Conservation (phyloP, 2,888 invertebrate genomes). For the Malthinus seriepunctatus region DNA sequence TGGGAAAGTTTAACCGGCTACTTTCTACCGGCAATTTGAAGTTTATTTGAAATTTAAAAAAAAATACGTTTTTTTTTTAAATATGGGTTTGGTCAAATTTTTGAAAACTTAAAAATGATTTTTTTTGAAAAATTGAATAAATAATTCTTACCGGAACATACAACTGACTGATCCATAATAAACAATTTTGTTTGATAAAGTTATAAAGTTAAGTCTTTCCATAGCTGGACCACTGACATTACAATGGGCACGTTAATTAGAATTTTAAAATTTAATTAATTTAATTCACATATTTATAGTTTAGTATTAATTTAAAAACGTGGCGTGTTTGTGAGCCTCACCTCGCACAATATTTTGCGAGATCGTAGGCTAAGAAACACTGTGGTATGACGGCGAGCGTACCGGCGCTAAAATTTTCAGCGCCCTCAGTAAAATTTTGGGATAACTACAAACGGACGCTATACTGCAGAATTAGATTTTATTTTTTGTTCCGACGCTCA, state of each 20-base stretch:
- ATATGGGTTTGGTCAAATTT: not conserved
- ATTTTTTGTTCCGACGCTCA: constrained; percentile 22
- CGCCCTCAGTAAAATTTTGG: constrained; percentile 42
- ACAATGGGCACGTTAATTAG: constrained; percentile 36
- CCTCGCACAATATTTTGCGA: constrained; percentile 44
- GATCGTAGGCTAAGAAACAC: constrained; percentile 44
- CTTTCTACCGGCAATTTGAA: not conserved
- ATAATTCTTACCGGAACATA: constrained; percentile 48
- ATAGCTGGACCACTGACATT: constrained; percentile 47
- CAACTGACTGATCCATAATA: constrained; percentile 50
- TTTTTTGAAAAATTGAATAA: not conserved
- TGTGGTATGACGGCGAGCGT: constrained; percentile 41
- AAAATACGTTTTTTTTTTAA: too few relatives aligned
- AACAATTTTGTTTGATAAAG: constrained; percentile 35
- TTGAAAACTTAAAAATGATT: not conserved
- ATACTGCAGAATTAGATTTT: constrained; percentile 29
- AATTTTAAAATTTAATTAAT: constrained; percentile 20
- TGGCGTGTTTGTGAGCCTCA: constrained; percentile 42
- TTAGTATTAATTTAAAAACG: constrained; percentile 26
- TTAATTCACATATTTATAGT: constrained; percentile 39
- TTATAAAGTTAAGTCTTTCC: constrained; percentile 42
- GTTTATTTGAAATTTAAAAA: too few relatives aligned
- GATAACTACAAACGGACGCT: constrained; percentile 22
- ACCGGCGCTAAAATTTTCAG: constrained; percentile 39
- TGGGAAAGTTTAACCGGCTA: not conserved